These are phyloP conservation scores for Trichopoda pennipes DNA, from an alignment of 2,888 invertebrate genomes.

Conservation along the genomic window DNA sequence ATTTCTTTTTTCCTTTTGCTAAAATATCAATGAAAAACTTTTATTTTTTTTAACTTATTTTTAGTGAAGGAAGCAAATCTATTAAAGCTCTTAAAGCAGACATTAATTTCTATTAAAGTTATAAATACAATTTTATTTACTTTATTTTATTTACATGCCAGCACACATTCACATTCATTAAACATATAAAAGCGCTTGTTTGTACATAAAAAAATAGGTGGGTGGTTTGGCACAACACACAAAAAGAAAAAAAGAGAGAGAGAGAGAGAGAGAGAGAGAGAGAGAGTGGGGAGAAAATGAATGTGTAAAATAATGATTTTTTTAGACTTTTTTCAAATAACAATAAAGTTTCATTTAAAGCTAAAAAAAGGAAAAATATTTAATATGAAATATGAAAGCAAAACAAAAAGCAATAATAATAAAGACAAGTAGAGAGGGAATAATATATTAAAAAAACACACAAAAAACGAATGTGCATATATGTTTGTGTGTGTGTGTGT, in stretches of 20 bases:
- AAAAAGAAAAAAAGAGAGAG: too few species aligned
- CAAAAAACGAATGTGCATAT: conserved; percentile 15
- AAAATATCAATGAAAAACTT: neutral
- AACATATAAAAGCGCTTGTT: neutral
- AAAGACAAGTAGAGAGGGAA: conserved; percentile 15
- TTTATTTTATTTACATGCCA: neutral
- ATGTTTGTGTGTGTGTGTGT: too few species aligned
- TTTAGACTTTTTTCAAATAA: conserved; percentile 37
- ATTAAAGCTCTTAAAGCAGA: conserved; percentile 40
- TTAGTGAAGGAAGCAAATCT: neutral
- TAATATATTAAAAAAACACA: neutral
- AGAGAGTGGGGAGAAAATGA: neutral
- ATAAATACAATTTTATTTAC: neutral
- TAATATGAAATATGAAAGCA: conserved; percentile 30
- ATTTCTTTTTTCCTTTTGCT: neutral
- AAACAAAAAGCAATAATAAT: conserved; percentile 8
- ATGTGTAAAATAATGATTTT: neutral
- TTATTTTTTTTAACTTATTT: neutral
- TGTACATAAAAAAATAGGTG: neutral
- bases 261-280: neutral
- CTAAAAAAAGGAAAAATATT: conserved; percentile 5
- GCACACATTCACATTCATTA: neutral
- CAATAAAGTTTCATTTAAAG: conserved; percentile 63
- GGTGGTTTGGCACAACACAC: too few species aligned
- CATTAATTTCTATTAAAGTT: conserved; percentile 34